Base-by-base conservation (phyloP, 2,797 vertebrate genomes). In the Channallabes apus region DNA sequence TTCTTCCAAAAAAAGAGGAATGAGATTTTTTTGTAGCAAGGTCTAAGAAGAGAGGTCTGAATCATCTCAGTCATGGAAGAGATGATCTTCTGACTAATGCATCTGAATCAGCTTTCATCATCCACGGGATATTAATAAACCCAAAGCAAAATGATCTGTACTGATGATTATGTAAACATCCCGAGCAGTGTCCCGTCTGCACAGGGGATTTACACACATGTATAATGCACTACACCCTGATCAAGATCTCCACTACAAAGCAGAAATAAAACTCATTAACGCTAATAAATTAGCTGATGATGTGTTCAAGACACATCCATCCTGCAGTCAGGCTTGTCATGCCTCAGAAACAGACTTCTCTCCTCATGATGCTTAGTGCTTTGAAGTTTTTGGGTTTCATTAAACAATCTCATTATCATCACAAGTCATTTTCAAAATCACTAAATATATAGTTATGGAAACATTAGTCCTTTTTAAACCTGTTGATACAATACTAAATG, bases 1-100 rank as follows among this genome's bases (percentile, higher is more conserved):
- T 87, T 83, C 86, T 90, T 86, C 92, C 90, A 90, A 2, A 64
- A 51, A 51, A 51, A 54, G 0, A 14, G 51, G 51, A 54, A 65
- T 24, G 27, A 1, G 27, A n/a, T 58, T 32, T 24, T 56, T 35
- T 56, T 61, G 24, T 46, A 61, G 80, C 4, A 4, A 59, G 27
- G 29, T 32, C 27, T 29, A 58, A 27, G 15, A 56, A 46, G 24
- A 27, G 15, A 56, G 59, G 17, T 80, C 1, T 75, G 59, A 65
- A 76, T 67, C 51, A 29, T 27, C 67, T 80, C 15, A 18, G 46
- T 69, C 51, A 14, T 32, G 51, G 54, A 59, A 22, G 51, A 59
- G 56, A 62, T 69, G 18, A 32, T 22, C 35, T 64, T 35, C 71
- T 46, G 41, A 75, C 67, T 24, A 15, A 56, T 38, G 80, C 41